Evolutionary conservation across 2,888 invertebrate genomes (phyloP).

Genomic region (Lasioglossum marginatum): DNA sequence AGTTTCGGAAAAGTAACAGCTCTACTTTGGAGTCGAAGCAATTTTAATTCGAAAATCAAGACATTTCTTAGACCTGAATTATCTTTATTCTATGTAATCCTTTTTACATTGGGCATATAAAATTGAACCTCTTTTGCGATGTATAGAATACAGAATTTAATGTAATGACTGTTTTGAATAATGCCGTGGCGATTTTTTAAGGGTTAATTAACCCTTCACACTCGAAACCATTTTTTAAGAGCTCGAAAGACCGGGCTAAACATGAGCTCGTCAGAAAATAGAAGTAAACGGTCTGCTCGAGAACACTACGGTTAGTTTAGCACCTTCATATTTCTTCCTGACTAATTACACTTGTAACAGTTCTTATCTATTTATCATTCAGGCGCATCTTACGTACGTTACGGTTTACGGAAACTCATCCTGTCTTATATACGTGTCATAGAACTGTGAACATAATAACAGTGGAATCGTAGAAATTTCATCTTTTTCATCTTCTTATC

Average conservation of each 20-base stretch:
- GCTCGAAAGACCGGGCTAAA: neutral
- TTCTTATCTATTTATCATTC: neutral
- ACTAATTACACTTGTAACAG: neutral
- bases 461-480: too few species aligned
- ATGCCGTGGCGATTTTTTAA: too few species aligned
- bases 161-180: too few species aligned
- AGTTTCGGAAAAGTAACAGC: too few species aligned
- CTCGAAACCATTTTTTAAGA: neutral
- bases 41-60: too few species aligned
- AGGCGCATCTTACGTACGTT: neutral
- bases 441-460: neutral
- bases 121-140: too few species aligned
- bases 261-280: neutral
- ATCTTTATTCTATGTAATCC: too few species aligned
- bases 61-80: too few species aligned
- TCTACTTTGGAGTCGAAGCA: neutral
- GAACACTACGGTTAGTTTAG: neutral
- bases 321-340: neutral
- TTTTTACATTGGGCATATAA: too few species aligned
- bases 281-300: neutral
- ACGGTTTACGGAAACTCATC: too few species aligned
- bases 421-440: neutral
- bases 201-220: neutral
- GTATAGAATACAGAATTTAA: too few species aligned
- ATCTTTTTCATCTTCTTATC: too few species aligned